These are phyloP conservation scores for Nothocercus julius DNA, from an alignment of 2,113 vertebrate genomes.

Conservation along the genomic window DNA sequence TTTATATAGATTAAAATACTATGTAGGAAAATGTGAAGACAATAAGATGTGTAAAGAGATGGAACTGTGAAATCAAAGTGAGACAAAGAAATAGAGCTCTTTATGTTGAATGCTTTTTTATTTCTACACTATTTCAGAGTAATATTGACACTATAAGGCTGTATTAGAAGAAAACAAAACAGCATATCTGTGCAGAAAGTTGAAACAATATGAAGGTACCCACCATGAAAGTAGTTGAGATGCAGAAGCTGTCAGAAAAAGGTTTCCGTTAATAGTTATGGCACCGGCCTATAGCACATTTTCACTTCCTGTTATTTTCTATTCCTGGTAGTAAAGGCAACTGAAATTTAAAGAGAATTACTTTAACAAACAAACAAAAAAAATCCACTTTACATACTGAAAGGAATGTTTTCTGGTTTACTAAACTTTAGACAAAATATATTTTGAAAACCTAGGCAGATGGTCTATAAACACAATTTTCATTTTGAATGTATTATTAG, in stretches of 20 bases:
- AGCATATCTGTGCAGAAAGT: not conserved
- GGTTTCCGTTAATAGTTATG: not conserved
- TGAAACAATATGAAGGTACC: not conserved
- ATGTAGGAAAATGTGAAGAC: not conserved
- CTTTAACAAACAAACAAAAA: not conserved
- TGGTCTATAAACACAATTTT: not conserved
- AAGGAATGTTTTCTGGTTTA: not conserved
- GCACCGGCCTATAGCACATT: not conserved
- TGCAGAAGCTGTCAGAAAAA: not conserved
- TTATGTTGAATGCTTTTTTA: not conserved
- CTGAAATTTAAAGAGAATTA: not conserved
- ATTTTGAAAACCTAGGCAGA: not conserved
- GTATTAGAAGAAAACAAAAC: not conserved
- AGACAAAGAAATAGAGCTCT: not conserved
- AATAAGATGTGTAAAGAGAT: not conserved
- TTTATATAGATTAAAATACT: not conserved
- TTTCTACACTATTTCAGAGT: not conserved
- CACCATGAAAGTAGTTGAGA: not conserved
- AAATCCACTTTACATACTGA: not conserved
- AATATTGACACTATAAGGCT: not conserved
- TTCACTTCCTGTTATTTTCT: not conserved
- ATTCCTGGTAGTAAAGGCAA: not conserved
- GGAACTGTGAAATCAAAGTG: not conserved
- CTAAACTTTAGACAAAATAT: not conserved
- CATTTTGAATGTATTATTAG: not conserved